Base-by-base conservation (phyloP, 2,113 vertebrate genomes). In the Caranx melampygus region DNA sequence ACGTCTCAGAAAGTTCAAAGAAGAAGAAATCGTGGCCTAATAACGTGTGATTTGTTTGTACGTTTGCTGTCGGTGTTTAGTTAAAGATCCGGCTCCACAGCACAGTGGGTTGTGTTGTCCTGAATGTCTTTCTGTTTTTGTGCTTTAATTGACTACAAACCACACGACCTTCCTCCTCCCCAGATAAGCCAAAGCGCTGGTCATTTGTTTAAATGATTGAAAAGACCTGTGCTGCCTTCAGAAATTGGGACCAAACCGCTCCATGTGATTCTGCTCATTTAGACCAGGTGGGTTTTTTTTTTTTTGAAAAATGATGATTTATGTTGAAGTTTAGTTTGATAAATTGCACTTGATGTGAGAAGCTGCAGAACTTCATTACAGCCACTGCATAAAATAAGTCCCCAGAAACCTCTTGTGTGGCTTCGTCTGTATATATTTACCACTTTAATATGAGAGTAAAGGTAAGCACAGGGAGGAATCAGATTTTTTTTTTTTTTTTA, bases 321-420 rank as follows among this genome's bases (percentile, higher is more conserved):
- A 74, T 77, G 37, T 14, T 64, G 37, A 81, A 72, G 57, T 71
- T 51, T 59, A 75, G 42, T 75, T 51, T 31, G 71, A 83, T 72
- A 51, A 76, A 79, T 76, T 86, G 65, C 61, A 72, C 18, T 68
- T 49, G 54, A 45, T 54, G 16, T 44, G 69, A 52, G 54, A 81
- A 54, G 6, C 18, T 16, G 3, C 9, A 37, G 63, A 31, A 60
- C 49, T 72, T 80, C 69, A 62, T 73, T 73, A 78, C 6, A 58
- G 55, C 70, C 68, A 37, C 26, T 15, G 20, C 42, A 75, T 60
- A 71, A 55, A 88, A 26, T 26, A 13, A 37, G 52, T 62, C 70
- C 31, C 70, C 21, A 15, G 62, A 26, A 81, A 60, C 9, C 35
- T 34, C 8, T 16, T 1, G 52, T 35, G 26, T 9, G 12, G 49